These are phyloP conservation scores for Lepidurus arcticus DNA, from an alignment of 1,140 invertebrate species.

Conservation along the genomic window DNA sequence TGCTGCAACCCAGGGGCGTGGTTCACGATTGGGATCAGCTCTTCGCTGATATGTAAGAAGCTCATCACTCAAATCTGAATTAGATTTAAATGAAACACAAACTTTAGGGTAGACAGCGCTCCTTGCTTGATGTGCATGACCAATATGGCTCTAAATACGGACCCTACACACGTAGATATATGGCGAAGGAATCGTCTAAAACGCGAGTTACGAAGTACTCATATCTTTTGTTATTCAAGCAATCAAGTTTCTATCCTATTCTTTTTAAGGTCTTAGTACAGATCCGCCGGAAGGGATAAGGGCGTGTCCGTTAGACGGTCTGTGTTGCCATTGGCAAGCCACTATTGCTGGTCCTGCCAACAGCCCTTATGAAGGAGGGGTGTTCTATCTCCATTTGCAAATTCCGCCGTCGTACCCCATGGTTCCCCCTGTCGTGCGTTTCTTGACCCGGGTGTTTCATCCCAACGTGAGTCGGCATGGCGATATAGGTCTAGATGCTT, in stretches of 20 bases:
- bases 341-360: slow-evolving; percentile 79
- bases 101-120: slow-evolving; percentile 59
- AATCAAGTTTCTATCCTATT: slow-evolving; percentile 30
- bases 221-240: neutral
- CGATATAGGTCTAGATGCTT: slow-evolving; percentile 92
- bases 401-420: slow-evolving; percentile 71
- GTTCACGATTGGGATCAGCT: slow-evolving; percentile 72
- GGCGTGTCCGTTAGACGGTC: slow-evolving; percentile 70
- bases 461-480: slow-evolving; percentile 92
- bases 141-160: slow-evolving; percentile 42
- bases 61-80: slow-evolving; percentile 23
- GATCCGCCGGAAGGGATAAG: slow-evolving; percentile 87
- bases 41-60: slow-evolving; percentile 53
- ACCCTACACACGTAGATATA: slow-evolving; percentile 49
- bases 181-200: slow-evolving; percentile 66
- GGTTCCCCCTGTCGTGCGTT: slow-evolving; percentile 79
- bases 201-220: slow-evolving; percentile 62
- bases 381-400: slow-evolving; percentile 67
- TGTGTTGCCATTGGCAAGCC: slow-evolving; percentile 83
- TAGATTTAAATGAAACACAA: neutral
- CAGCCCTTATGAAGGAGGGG: slow-evolving; percentile 87
- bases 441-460: slow-evolving; percentile 86
- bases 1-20: slow-evolving; percentile 64
- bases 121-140: slow-evolving; percentile 75
- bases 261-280: slow-evolving; percentile 52